Conservation (phyloP, 1,140 invertebrate species). For the Drosophila sp. region DNA sequence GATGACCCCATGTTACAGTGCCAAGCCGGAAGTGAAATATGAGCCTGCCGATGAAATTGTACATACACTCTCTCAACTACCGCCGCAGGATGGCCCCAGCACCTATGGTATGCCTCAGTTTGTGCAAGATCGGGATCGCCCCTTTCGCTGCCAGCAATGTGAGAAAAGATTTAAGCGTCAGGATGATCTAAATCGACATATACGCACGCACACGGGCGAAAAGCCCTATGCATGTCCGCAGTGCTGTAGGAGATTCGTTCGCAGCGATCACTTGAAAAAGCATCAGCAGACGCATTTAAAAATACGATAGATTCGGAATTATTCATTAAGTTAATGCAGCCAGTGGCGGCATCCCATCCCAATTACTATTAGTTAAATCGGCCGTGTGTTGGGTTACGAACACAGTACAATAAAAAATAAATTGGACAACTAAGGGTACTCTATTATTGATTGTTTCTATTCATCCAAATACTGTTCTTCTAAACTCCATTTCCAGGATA, state of each 20-base stretch:
- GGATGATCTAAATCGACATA: conserved; percentile 93
- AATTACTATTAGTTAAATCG: conserved; percentile 68
- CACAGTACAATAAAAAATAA: conserved; percentile 72
- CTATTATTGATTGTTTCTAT: conserved; percentile 13
- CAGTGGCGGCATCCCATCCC: conserved; percentile 54
- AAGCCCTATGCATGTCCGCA: conserved; percentile 90
- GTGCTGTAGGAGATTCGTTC: conserved; percentile 91
- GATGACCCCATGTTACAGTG: conserved; percentile 46
- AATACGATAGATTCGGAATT: conserved; percentile 68
- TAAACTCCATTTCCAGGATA: conserved; percentile 6
- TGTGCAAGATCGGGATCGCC: conserved; percentile 90
- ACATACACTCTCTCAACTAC: conserved; percentile 66
- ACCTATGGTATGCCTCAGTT: conserved; percentile 67
- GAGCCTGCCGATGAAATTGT: conserved; percentile 69
- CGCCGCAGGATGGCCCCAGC: conserved; percentile 58
- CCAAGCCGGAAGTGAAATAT: conserved; percentile 69
- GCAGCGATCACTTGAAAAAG: conserved; percentile 93
- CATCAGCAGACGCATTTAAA: conserved; percentile 91
- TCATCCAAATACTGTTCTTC: conserved; percentile 32
- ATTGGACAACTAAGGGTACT: conserved; percentile 51
- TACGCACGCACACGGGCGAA: conserved; percentile 91
- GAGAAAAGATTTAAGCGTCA: conserved; percentile 92
- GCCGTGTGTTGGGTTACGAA: conserved; percentile 65
- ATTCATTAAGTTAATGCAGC: conserved; percentile 51
- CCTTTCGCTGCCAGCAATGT: conserved; percentile 89